phyloP scores from a whole-genome alignment of 2,888 invertebrate genomes.

The Epinotia brunnichana region DNA sequence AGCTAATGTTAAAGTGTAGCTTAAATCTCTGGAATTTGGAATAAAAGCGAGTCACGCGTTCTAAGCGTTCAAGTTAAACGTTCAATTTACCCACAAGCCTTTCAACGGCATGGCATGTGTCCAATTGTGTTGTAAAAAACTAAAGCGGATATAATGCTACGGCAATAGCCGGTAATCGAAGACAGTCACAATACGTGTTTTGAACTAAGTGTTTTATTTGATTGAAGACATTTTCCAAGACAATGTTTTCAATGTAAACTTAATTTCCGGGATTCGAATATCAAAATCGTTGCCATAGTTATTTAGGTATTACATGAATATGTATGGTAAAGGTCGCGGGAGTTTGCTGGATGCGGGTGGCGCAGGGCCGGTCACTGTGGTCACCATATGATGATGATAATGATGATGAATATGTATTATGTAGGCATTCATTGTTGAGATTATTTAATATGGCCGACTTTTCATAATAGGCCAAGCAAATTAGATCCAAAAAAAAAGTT shows the following conservation, averaged over 20 bases:
- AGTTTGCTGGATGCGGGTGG: too few species aligned
- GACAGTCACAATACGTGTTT: conserved; percentile 20
- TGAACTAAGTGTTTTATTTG: conserved; percentile 1
- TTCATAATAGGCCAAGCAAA: too few species aligned
- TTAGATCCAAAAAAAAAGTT: too few species aligned
- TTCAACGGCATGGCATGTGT: conserved; percentile 22
- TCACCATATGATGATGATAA: too few species aligned
- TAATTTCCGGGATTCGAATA: not conserved
- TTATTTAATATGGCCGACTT: too few species aligned
- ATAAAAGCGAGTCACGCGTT: conserved; percentile 27
- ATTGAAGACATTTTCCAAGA: not conserved
- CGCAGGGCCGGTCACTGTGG: too few species aligned
- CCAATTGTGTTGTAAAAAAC: conserved; percentile 26
- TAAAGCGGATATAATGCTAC: conserved; percentile 23
- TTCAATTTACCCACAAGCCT: conserved; percentile 14
- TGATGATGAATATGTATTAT: too few species aligned
- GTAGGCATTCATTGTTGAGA: too few species aligned
- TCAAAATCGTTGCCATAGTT: not conserved
- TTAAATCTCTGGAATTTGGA: conserved; percentile 7
- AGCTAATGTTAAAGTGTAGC: too few species aligned
- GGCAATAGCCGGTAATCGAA: conserved; percentile 17
- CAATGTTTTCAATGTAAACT: not conserved
- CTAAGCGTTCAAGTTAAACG: conserved; percentile 11
- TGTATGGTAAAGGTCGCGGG: too few species aligned
- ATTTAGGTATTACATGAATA: too few species aligned